Evolutionary conservation across 2,888 invertebrate genomes (phyloP).

Genomic region (Subacronicta megacephala): DNA sequence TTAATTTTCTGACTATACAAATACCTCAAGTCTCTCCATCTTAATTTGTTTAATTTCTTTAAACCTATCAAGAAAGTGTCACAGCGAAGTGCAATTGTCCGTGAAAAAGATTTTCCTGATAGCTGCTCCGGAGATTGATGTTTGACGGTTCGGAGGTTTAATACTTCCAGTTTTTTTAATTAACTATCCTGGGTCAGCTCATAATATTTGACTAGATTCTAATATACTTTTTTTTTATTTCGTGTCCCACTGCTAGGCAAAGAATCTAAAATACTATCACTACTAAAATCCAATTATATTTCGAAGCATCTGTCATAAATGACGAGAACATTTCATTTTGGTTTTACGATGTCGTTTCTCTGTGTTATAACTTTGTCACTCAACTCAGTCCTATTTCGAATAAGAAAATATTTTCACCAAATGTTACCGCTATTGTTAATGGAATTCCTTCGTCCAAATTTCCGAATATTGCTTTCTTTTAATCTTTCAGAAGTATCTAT

Average conservation of each 20-base stretch:
- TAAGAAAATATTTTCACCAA: constrained; percentile 62
- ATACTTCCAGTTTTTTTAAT: constrained; percentile 28
- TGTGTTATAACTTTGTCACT: constrained; percentile 64
- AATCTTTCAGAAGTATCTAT: constrained; percentile 16
- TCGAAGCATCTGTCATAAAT: constrained; percentile 47
- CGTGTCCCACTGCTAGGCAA: too few species aligned
- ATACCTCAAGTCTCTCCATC: constrained; percentile 5
- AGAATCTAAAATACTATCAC: constrained; percentile 1
- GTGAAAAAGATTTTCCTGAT: constrained; percentile 57
- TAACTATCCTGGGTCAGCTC: constrained; percentile 10
- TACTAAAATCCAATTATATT: constrained; percentile 48
- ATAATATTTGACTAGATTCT: constrained; percentile 2
- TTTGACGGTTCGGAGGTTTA: constrained; percentile 36
- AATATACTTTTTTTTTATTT: too few species aligned
- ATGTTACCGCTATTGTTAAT: constrained; percentile 57
- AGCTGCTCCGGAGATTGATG: constrained; percentile 43
- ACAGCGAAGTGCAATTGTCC: constrained; percentile 43
- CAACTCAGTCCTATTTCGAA: constrained; percentile 50
- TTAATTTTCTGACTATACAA: too few species aligned
- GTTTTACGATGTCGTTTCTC: constrained; percentile 71
- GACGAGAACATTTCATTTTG: constrained; percentile 67
- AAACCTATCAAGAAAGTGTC: constrained; percentile 26
- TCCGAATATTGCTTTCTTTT: constrained; percentile 43
- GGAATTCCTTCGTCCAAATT: constrained; percentile 53
- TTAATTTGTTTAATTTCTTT: constrained; percentile 23